Base-by-base conservation (phyloP, 1,140 invertebrate genomes). In the Trichoplusia ni region DNA sequence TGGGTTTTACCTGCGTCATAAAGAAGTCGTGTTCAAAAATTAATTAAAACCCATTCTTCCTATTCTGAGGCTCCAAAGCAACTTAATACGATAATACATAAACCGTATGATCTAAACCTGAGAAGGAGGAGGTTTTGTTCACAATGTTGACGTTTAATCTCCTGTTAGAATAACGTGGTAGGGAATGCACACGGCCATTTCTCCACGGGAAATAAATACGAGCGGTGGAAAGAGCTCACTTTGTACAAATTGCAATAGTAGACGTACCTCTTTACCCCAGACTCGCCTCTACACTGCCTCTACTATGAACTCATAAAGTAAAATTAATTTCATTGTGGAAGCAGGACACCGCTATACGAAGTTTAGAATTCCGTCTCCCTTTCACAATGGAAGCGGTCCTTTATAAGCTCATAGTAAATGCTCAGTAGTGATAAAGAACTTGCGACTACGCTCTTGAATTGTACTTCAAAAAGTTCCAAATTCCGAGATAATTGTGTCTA, bases 171-270 rank as follows among this genome's bases (percentile, higher is more conserved):
- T 75, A 69, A 67, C 66, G 65, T 63, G 58, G 53, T 72, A 44
- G 66, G 49, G 61, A 62, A 61, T 68, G 54, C 58, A 63, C 59
- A 46, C 58, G 56, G 64, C 69, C 65, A 73, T 75, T 75, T 68
- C 73, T 75, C 59, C 68, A 61, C 63, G 51, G 59, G 66, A 79
- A 76, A 81, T 77, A 81, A 79, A 79, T 81, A 71, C 64, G 38
- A 69, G 59, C 63, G 49, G 61, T 66, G 46, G 70, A 70, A 73
- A 71, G 67, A 73, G 72, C 67, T 72, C 69, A 69, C 69, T 81
- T 78, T 71, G 72, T 69, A 74, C 71, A 77, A 79, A 79, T 76
- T 79, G 73, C 70, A 59, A 44, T 44, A 62, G 71, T 60, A 70
- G 42, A 67, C 63, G 38, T 40, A 18, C 33, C 40, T 59, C 40